These are phyloP conservation scores for Erebia aethiops DNA, from an alignment of 2,888 invertebrate species.

Conservation along the genomic window DNA sequence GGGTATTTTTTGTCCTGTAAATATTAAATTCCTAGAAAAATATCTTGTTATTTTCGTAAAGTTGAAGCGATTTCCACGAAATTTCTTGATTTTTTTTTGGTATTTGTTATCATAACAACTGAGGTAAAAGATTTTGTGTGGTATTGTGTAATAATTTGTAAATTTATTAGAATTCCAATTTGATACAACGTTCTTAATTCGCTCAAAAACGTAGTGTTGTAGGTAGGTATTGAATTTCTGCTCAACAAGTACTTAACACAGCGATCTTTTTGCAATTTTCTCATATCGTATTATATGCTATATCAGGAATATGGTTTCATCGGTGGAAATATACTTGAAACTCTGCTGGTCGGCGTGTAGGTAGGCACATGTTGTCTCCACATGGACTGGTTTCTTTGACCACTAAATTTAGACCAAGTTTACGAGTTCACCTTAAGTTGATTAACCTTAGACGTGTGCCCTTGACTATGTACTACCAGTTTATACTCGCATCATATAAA, in stretches of 20 bases:
- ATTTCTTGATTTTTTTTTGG: too few species aligned
- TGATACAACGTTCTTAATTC: not conserved
- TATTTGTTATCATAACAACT: too few species aligned
- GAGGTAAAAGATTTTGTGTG: too few species aligned
- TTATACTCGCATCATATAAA: slow-evolving; percentile 22
- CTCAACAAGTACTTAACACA: not conserved
- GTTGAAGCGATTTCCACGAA: too few species aligned
- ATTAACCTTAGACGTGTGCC: slow-evolving; percentile 37
- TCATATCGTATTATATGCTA: slow-evolving; percentile 2
- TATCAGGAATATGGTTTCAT: slow-evolving; percentile 9
- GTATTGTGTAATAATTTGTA: too few species aligned
- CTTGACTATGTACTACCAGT: slow-evolving; percentile 33
- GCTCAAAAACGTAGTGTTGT: not conserved
- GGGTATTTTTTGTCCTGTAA: not conserved
- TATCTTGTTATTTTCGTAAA: too few species aligned
- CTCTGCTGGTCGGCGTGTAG: slow-evolving; percentile 4
- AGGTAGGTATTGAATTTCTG: slow-evolving; percentile 10
- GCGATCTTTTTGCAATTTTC: not conserved
- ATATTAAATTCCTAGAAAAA: too few species aligned
- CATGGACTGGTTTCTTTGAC: slow-evolving; percentile 36
- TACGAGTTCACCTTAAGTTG: slow-evolving; percentile 40
- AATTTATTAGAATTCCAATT: too few species aligned
- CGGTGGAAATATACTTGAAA: not conserved
- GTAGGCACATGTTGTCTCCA: slow-evolving; percentile 13
- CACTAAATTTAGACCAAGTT: slow-evolving; percentile 39